Conservation (phyloP, 1,140 invertebrate species). For the Platorchestia sp. region DNA sequence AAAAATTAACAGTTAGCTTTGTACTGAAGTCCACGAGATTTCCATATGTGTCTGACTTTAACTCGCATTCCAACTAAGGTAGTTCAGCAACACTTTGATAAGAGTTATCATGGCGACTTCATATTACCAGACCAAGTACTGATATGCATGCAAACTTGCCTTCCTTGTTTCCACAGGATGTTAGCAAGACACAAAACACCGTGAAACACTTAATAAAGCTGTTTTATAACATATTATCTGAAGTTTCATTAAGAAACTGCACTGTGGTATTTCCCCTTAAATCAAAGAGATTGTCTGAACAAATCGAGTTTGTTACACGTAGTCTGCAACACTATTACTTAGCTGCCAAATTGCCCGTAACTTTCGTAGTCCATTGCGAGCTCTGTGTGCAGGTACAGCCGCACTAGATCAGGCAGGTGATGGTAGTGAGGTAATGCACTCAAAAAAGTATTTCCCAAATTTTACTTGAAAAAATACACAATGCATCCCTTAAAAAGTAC, state of each 20-base stretch:
- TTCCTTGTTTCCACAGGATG: background rate
- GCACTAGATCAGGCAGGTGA: background rate
- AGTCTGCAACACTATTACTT: background rate
- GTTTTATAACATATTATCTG: background rate
- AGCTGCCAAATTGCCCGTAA: background rate
- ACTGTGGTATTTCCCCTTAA: background rate
- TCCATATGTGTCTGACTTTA: background rate
- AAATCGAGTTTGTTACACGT: background rate
- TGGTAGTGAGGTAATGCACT: background rate
- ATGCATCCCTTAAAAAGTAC: too few relatives aligned
- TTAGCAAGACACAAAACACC: too few relatives aligned
- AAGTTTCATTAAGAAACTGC: background rate
- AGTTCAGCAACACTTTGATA: background rate
- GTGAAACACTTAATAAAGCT: background rate
- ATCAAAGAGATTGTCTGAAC: background rate
- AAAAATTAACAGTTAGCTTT: background rate
- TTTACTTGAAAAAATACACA: too few relatives aligned
- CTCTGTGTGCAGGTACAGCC: background rate
- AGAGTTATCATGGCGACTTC: background rate
- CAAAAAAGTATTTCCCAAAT: too few relatives aligned
- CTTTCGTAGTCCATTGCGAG: background rate
- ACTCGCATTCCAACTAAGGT: background rate
- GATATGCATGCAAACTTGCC: background rate
- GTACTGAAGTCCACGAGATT: background rate
- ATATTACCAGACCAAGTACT: background rate